Conservation (phyloP, 2,888 invertebrate species). For the Andrena chrysosceles region DNA sequence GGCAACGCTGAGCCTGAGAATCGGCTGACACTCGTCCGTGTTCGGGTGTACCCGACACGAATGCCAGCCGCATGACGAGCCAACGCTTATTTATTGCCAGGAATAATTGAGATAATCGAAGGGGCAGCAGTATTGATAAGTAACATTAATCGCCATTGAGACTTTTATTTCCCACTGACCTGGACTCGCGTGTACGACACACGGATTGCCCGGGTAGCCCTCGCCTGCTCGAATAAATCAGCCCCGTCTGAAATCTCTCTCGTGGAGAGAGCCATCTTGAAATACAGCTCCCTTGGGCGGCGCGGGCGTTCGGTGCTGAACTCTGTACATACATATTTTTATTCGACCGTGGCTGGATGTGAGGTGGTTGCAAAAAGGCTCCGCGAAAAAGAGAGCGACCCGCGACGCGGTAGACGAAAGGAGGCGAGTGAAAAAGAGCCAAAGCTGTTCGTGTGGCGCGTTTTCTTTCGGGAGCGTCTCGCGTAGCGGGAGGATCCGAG, state of each 20-base stretch:
- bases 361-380: not conserved
- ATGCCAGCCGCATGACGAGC: conserved; percentile 15
- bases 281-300: conserved; percentile 48
- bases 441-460: not conserved
- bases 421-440: conserved; percentile 10
- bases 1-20: not conserved
- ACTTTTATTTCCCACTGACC: conserved; percentile 22
- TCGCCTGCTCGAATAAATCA: conserved; percentile 49
- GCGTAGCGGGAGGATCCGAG: conserved; percentile 63
- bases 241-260: conserved; percentile 53
- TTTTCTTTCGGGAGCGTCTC: conserved; percentile 30
- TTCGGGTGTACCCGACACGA: not conserved
- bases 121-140: conserved; percentile 28
- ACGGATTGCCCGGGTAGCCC: conserved; percentile 19
- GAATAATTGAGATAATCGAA: conserved; percentile 33
- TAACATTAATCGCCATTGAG: conserved; percentile 29
- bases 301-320: conserved; percentile 16
- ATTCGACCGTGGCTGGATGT: conserved; percentile 21
- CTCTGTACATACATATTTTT: conserved; percentile 45
- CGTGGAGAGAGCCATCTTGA: conserved; percentile 44
- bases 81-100: conserved; percentile 32
- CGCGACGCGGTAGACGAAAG: not conserved
- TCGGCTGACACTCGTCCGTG: conserved; percentile 7
- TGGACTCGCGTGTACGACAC: not conserved
- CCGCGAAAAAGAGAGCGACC: not conserved